Conservation (phyloP, 2,113 vertebrate species). For the Nothoprocta perdicaria region DNA sequence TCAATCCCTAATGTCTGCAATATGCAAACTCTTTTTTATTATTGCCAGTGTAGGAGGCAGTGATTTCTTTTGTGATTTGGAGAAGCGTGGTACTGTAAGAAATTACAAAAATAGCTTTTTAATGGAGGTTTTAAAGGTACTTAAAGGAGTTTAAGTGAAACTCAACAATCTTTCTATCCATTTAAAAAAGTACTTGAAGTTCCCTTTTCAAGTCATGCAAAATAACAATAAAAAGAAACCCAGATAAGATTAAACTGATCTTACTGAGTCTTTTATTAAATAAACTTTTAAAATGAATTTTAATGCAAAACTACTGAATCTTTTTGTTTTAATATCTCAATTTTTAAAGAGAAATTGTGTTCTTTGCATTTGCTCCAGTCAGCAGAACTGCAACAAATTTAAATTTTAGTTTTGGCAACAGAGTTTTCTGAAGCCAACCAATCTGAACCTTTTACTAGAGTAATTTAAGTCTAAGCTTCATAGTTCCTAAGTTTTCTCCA, state of each 20-base stretch:
- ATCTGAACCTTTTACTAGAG: neutral
- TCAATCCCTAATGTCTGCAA: conserved; percentile 58
- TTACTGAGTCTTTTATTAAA: conserved; percentile 2
- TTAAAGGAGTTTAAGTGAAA: conserved; percentile 64
- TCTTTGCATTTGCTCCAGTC: conserved; percentile 7
- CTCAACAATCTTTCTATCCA: conserved; percentile 9
- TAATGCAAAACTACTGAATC: conserved; percentile 12
- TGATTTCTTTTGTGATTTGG: conserved; percentile 69
- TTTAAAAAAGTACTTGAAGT: conserved; percentile 54
- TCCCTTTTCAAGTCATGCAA: conserved; percentile 48
- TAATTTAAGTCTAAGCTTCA: neutral
- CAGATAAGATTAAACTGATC: conserved; percentile 9
- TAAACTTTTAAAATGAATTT: conserved; percentile 29
- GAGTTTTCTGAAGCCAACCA: neutral
- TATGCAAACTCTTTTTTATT: conserved; percentile 59
- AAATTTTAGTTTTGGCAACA: neutral
- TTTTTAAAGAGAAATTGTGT: conserved; percentile 8
- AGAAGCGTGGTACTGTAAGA: conserved; percentile 42
- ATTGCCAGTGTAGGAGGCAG: conserved; percentile 63
- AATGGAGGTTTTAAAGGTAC: conserved; percentile 62
- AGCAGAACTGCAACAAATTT: neutral
- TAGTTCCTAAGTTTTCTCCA: neutral
- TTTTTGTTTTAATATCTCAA: neutral
- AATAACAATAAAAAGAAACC: conserved; percentile 48
- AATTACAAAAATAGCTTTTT: conserved; percentile 72